A percentile compares a stretch with the other conserved stretches of the same genome.
Conservation (phyloP, 2,113 vertebrate genomes). For the Capra hircus region DNA sequence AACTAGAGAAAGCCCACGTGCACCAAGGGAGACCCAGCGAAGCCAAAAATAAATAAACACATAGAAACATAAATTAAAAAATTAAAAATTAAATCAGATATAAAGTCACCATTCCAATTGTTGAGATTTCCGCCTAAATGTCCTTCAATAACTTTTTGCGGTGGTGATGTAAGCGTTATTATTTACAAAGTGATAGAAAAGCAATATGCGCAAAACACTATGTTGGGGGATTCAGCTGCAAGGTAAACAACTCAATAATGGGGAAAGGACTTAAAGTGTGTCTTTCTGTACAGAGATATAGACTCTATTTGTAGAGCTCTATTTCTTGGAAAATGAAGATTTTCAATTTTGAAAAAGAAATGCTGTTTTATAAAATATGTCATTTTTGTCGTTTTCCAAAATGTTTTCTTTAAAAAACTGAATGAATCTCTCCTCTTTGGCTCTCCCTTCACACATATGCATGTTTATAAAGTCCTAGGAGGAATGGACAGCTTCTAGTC, state of each 20-base stretch:
- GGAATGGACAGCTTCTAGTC: background rate
- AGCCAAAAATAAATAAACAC: background rate
- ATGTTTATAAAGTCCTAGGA: background rate
- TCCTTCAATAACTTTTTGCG: background rate
- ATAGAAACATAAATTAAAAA: background rate
- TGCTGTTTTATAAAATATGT: constrained; percentile 1
- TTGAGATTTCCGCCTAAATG: background rate
- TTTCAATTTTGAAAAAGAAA: constrained; percentile 17
- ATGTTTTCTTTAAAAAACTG: background rate
- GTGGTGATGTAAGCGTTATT: background rate
- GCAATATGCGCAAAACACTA: background rate
- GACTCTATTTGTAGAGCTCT: background rate
- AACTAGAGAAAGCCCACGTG: background rate
- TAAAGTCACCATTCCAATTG: background rate
- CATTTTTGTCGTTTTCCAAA: background rate
- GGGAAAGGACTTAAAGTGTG: background rate
- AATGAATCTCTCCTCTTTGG: background rate
- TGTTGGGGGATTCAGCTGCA: background rate
- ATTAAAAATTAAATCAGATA: background rate
- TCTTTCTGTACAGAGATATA: background rate
- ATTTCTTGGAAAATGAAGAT: background rate
- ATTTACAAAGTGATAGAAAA: background rate
- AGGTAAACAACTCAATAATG: background rate
- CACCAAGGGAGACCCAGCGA: background rate
- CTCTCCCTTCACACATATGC: background rate